These are phyloP conservation scores for Acanthiza pusilla DNA, from an alignment of 2,797 vertebrate species.

Conservation along the genomic window DNA sequence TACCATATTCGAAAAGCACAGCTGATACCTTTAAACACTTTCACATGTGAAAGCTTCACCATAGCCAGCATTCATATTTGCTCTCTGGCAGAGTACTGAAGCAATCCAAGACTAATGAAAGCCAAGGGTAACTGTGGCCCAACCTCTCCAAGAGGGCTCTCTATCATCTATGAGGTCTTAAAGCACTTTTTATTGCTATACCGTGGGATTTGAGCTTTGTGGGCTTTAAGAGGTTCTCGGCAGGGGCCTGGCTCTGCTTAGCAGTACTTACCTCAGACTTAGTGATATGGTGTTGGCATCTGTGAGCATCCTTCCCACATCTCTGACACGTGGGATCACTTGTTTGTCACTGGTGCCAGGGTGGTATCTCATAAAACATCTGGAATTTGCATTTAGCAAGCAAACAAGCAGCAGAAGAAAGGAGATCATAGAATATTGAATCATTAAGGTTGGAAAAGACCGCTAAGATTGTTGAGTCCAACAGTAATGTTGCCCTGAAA, in stretches of 20 bases:
- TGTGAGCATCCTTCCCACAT: background rate
- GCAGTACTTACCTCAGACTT: background rate
- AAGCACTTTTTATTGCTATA: constrained; percentile 5
- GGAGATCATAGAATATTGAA: background rate
- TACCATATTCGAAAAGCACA: background rate
- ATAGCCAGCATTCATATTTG: background rate
- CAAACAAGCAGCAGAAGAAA: background rate
- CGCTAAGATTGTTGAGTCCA: background rate
- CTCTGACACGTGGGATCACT: background rate
- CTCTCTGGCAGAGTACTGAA: background rate
- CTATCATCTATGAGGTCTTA: background rate
- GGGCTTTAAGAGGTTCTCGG: background rate
- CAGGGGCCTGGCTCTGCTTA: background rate
- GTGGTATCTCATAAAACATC: background rate
- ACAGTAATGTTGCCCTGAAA: background rate
- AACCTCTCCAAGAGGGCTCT: background rate
- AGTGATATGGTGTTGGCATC: background rate
- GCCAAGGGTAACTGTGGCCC: background rate
- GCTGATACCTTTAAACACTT: constrained; percentile 13
- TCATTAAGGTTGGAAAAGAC: background rate
- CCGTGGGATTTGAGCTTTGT: background rate
- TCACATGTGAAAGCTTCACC: background rate
- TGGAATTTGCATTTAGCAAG: background rate
- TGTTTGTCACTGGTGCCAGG: background rate
- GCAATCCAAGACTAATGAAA: background rate